phyloP scores from a whole-genome alignment of 2,888 invertebrate genomes.

The Cosmia trapezina region DNA sequence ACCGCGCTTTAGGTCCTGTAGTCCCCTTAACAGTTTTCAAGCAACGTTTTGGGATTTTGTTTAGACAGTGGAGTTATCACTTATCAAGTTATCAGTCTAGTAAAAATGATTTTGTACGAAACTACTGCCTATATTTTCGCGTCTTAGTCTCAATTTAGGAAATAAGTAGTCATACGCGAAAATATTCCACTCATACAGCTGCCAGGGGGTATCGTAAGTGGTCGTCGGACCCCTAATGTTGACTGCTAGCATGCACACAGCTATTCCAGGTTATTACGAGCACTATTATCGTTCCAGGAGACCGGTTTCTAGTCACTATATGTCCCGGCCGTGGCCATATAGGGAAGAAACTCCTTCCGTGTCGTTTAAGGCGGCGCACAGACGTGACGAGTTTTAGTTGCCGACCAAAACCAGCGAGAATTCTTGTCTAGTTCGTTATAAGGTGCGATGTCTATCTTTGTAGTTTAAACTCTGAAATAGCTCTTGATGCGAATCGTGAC shows the following conservation, averaged over 20 bases:
- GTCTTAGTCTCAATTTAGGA: conserved; percentile 20
- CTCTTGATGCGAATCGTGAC: conserved; percentile 11
- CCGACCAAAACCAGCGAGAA: conserved; percentile 28
- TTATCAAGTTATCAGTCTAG: neutral
- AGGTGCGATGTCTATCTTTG: conserved; percentile 22
- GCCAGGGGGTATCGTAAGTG: conserved; percentile 36
- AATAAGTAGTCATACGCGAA: conserved; percentile 31
- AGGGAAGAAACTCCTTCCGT: conserved; percentile 67
- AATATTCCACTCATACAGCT: conserved; percentile 21
- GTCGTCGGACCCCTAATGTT: conserved; percentile 58
- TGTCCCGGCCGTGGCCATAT: conserved; percentile 61
- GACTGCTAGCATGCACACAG: conserved; percentile 52
- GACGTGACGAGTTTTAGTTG: conserved; percentile 48
- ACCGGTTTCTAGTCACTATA: conserved; percentile 60
- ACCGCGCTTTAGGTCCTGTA: too few relatives aligned
- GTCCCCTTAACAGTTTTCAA: too few relatives aligned
- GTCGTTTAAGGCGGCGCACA: conserved; percentile 61
- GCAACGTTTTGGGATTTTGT: neutral
- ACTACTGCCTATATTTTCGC: neutral
- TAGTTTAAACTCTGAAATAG: conserved; percentile 8
- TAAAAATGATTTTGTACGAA: neutral
- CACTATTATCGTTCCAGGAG: conserved; percentile 65
- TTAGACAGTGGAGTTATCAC: neutral
- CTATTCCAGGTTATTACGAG: conserved; percentile 66
- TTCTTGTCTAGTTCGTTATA: conserved; percentile 30